Evolutionary conservation across 2,113 vertebrate species (phyloP).

Genomic region (Alethe castanea): DNA sequence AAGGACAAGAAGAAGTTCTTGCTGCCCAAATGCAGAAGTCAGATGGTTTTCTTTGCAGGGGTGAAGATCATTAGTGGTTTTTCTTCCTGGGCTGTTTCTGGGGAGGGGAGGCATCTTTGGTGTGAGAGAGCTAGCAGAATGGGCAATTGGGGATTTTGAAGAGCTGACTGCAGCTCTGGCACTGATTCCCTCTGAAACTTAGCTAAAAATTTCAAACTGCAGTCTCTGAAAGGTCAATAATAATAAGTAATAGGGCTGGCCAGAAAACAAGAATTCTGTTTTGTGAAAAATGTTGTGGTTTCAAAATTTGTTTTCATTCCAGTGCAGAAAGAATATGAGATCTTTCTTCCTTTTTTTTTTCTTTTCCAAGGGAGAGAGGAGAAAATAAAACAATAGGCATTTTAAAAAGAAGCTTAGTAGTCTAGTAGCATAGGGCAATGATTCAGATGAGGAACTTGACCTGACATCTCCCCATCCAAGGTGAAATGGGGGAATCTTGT

Average conservation of each 20-base stretch:
- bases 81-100: not conserved
- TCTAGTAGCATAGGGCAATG: not conserved
- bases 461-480: not conserved
- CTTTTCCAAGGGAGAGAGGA: not conserved
- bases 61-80: constrained; percentile 32
- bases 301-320: constrained; percentile 59
- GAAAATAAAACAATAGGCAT: not conserved
- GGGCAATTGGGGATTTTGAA: constrained; percentile 15
- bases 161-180: constrained; percentile 13
- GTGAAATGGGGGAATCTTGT: not conserved
- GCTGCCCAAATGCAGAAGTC: not conserved
- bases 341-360: not conserved
- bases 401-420: not conserved
- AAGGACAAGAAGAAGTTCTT: not conserved
- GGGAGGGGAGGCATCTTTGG: not conserved
- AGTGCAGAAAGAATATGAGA: constrained; percentile 33
- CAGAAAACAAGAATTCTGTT: constrained; percentile 51
- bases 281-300: constrained; percentile 54
- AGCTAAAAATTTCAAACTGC: constrained; percentile 29
- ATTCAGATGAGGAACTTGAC: not conserved
- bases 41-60: constrained; percentile 11
- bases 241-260: constrained; percentile 59
- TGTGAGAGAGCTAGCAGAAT: constrained; percentile 5
- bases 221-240: constrained; percentile 52
- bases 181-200: not conserved